A percentile compares a stretch with the other conserved stretches of the same genome.
These are phyloP conservation scores for Muscina levida DNA, from an alignment of 2,888 invertebrate genomes.

Conservation along the genomic window DNA sequence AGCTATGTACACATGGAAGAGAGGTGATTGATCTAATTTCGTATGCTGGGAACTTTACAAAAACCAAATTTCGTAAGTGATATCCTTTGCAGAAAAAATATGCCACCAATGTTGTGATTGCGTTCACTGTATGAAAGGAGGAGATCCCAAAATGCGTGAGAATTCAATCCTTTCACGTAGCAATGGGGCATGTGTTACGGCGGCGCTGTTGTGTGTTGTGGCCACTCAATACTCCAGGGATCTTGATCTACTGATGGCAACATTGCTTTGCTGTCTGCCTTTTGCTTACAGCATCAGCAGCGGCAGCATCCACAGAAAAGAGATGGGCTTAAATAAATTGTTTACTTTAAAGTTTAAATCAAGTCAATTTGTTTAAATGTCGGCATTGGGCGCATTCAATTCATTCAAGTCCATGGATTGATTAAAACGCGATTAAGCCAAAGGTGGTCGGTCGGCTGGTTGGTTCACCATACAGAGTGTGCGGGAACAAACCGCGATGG, in stretches of 20 bases:
- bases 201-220: neutral
- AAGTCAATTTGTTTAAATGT: constrained; percentile 41
- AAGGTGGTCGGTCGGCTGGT: neutral
- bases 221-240: constrained; percentile 11
- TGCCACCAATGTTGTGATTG: neutral
- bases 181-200: neutral
- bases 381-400: constrained; percentile 17
- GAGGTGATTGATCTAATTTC: too few relatives aligned
- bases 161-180: constrained; percentile 4
- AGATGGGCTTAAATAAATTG: constrained; percentile 29
- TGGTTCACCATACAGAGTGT: neutral
- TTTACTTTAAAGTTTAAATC: constrained; percentile 38
- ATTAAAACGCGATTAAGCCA: constrained; percentile 29
- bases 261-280: neutral
- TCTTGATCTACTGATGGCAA: neutral
- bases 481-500: neutral
- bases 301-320: too few relatives aligned
- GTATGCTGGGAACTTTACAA: too few relatives aligned
- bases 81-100: neutral
- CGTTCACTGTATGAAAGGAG: neutral
- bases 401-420: constrained; percentile 26
- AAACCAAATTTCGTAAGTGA: neutral
- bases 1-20: too few relatives aligned
- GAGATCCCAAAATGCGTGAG: neutral
- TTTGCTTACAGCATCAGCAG: neutral